phyloP scores from a whole-genome alignment of 2,888 invertebrate genomes.

The Caenorhabditis virilis region DNA sequence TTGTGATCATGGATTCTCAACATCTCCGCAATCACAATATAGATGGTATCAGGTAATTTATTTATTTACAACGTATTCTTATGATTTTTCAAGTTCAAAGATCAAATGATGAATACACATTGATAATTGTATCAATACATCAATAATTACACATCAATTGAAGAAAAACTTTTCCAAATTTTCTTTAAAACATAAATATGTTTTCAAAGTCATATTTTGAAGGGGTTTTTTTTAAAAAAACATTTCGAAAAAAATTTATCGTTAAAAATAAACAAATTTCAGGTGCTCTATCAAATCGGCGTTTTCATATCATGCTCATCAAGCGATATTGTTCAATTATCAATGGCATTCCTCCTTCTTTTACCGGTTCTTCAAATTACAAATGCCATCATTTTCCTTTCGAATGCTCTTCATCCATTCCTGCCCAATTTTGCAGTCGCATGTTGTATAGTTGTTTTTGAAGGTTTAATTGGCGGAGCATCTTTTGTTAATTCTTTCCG shows the following conservation, averaged over 20 bases:
- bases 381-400: neutral
- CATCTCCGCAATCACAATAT: slow-evolving; percentile 74
- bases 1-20: slow-evolving; percentile 50
- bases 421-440: neutral
- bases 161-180: too few relatives aligned
- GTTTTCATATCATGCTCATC: slow-evolving; percentile 14
- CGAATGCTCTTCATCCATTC: slow-evolving; percentile 1
- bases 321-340: slow-evolving; percentile 7
- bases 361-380: slow-evolving; percentile 1
- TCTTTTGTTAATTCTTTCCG: slow-evolving; percentile 1
- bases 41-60: slow-evolving; percentile 79
- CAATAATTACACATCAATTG: too few relatives aligned
- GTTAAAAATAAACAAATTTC: too few relatives aligned
- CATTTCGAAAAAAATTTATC: too few relatives aligned
- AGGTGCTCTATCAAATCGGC: slow-evolving; percentile 21
- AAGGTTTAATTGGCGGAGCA: slow-evolving; percentile 5
- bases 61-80: too few relatives aligned
- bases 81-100: too few relatives aligned
- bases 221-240: too few relatives aligned
- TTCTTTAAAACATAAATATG: too few relatives aligned
- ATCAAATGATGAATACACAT: too few relatives aligned
- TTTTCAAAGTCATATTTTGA: too few relatives aligned
- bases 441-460: neutral
- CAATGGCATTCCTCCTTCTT: neutral
- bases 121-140: too few relatives aligned